Evolutionary conservation across 53 echinoderm and acorn worm genomes (phyloP), one percentile per base, ranked within the genome.

Genomic region (Paracentrotus lividus): DNA sequence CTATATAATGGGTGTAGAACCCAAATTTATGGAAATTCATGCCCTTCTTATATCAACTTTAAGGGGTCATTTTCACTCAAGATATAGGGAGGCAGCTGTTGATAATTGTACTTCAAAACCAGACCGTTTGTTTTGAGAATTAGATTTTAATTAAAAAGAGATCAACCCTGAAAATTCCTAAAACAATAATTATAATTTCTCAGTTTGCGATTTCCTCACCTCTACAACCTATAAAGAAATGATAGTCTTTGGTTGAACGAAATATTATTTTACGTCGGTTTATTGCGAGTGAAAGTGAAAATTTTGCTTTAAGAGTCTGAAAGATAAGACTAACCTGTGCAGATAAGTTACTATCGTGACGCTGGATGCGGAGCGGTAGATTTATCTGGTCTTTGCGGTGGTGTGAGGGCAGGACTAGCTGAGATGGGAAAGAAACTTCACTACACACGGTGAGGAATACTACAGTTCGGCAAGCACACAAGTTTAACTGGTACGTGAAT

Each of bases 1-100:
- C n/a, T n/a, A n/a, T n/a, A n/a, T n/a, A n/a, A n/a, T n/a, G n/a
- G n/a, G n/a, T n/a, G n/a, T n/a, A n/a, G n/a, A n/a, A n/a, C n/a
- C n/a, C n/a, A n/a, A n/a, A n/a, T n/a, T n/a, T n/a, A n/a, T n/a
- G n/a, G n/a, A n/a, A n/a, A n/a, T n/a, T n/a, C n/a, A n/a, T n/a
- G n/a, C n/a, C n/a, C n/a, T n/a, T n/a, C n/a, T n/a, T n/a, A n/a
- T n/a, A n/a, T n/a, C n/a, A n/a, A n/a, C n/a, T n/a, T n/a, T n/a
- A n/a, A n/a, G 81, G 81, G 81, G 81, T 81, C 81, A 81, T 81
- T 81, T 27, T n/a, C 81, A 81, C 81, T 81, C 45, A 81, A 81
- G 81, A 81, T 47, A 47, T 81, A 47, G 81, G 81, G 5, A n/a
- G 81, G 81, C 81, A 81, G 81, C 44, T 81, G 81, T 49, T 81